phyloP scores from a whole-genome alignment of 2,113 vertebrate species.

The Pedetes capensis region DNA sequence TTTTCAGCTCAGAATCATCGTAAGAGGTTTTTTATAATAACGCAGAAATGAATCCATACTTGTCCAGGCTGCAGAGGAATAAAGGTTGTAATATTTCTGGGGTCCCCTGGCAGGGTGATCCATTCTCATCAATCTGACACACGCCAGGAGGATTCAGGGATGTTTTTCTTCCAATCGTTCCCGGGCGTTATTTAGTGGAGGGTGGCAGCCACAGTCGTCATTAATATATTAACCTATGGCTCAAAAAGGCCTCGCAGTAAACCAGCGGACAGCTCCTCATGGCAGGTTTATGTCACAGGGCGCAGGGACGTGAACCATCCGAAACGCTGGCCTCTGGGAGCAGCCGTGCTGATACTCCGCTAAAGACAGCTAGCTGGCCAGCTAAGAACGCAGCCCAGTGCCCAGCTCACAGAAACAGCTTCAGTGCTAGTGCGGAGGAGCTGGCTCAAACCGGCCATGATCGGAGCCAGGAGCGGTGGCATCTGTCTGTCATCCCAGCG shows the following conservation, averaged over 20 bases:
- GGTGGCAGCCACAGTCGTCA: slow-evolving; percentile 61
- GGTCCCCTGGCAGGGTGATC: slow-evolving; percentile 71
- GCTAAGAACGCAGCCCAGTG: neutral
- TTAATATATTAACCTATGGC: slow-evolving; percentile 76
- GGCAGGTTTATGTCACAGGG: slow-evolving; percentile 28
- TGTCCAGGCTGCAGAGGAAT: slow-evolving; percentile 64
- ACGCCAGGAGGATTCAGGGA: slow-evolving; percentile 29
- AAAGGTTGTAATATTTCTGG: slow-evolving; percentile 73
- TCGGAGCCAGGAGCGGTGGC: rapidly evolving
- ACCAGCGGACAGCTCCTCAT: slow-evolving; percentile 44
- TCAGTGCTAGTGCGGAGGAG: neutral
- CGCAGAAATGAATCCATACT: slow-evolving; percentile 69
- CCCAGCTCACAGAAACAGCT: neutral
- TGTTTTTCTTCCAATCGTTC: slow-evolving; percentile 70
- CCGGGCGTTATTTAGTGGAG: slow-evolving; percentile 73
- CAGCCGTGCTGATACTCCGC: neutral
- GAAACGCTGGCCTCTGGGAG: slow-evolving; percentile 60
- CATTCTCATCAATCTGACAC: slow-evolving; percentile 64
- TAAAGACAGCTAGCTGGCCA: neutral
- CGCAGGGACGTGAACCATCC: slow-evolving; percentile 38
- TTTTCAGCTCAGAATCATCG: slow-evolving; percentile 71
- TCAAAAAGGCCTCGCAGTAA: slow-evolving; percentile 73
- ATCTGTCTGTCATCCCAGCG: too few relatives aligned
- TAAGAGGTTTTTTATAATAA: slow-evolving; percentile 71
- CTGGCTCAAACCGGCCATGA: rapidly evolving